Evolutionary conservation across 30 jellyfish, hydroid and myxozoan genomes (phyloP), one percentile per base, ranked within the genome.

Genomic region (Clytia hemisphaerica): DNA sequence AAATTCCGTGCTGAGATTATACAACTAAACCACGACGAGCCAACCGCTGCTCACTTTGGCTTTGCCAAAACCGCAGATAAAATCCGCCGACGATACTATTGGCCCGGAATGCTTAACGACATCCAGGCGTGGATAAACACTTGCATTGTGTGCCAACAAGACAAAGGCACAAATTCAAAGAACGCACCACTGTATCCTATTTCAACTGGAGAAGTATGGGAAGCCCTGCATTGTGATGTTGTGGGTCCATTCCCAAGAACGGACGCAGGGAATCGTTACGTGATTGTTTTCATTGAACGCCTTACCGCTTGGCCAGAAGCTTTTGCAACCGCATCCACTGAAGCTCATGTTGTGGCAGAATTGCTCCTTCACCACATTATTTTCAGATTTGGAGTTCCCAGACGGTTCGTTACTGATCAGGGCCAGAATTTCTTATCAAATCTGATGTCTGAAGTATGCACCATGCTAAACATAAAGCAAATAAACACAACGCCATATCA

Each of bases 251-350:
- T 79, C 27, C 88, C 81, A 2, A 62, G 75, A 4, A 40, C 93
- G 12, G 72, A 34, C 58, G 22, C 45, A 45, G 79, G 78, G 24
- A 71, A 79, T 49, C 46, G 78, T 62, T 79, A 71, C 37, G 48
- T 79, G 31, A 81, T 79, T 19, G 82, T 71, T 21, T 58, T 79
- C 33, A 73, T 76, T 16, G 90, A 79, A 65, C 50, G 86, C 45
- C 36, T 71, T 27, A 79, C 88, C 15, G 71, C 70, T 37, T 79
- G 93, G 83, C 80, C 81, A 29, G 90, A 71, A 59, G 93, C 93
- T 0, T 79, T 79, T 33, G 90, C 90, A 2, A 2, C 49, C 1
- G 59, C 64, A 21, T 35, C 58, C 15, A 55, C 22, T 18, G 77
- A 55, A 14, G 87, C 87, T 1, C 42, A 53, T 29, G 79, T 38